A percentile compares a stretch with the other conserved stretches of the same genome.
Conservation (phyloP, 2,113 vertebrate genomes). For the Esox niger region DNA sequence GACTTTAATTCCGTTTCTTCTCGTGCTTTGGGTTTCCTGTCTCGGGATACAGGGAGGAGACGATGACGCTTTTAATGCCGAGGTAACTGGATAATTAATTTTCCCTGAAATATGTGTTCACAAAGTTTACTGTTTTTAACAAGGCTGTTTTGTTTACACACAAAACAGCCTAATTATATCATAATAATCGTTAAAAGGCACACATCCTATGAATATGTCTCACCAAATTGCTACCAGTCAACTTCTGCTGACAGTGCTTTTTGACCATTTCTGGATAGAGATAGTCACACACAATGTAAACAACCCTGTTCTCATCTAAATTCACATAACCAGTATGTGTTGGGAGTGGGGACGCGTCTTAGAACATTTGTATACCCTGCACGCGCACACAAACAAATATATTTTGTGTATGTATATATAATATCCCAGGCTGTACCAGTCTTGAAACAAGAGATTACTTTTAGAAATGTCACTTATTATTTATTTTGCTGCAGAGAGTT, state of each 20-base stretch:
- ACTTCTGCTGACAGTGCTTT: not conserved
- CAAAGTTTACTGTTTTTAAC: not conserved
- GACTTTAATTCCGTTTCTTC: conserved; percentile 47
- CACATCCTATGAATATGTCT: not conserved
- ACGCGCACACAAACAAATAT: not conserved
- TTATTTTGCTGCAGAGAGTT: not conserved
- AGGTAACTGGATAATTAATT: conserved; percentile 55
- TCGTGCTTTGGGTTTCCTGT: conserved; percentile 61
- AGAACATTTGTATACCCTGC: not conserved
- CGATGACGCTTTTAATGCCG: conserved; percentile 58
- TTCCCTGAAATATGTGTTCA: not conserved
- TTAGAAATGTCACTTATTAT: not conserved
- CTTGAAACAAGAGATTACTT: no score
- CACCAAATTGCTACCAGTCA: not conserved
- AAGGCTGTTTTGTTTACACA: not conserved
- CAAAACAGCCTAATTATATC: not conserved
- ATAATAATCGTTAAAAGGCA: not conserved
- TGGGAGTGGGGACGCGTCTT: not conserved
- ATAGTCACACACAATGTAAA: not conserved
- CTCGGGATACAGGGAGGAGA: conserved; percentile 53
- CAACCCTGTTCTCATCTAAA: not conserved
- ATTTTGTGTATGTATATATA: not conserved
- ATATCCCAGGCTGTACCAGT: no score
- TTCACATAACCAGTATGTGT: not conserved
- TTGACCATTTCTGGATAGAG: not conserved